Conservation (phyloP, 1,140 invertebrate genomes). For the Zaprionus vittiger region DNA sequence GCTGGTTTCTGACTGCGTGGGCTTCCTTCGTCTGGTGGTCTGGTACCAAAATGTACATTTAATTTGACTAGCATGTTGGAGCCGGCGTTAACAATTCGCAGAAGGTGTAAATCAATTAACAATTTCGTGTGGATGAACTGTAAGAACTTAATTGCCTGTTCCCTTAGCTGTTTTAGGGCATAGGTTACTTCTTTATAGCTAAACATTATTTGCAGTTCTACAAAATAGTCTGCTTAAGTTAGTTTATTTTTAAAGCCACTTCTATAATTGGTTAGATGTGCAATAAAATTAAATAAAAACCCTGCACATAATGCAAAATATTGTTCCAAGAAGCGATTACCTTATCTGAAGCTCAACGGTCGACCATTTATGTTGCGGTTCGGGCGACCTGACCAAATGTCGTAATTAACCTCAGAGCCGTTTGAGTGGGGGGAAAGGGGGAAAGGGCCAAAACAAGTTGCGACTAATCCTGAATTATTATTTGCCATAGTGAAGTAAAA, state of each 20-base stretch:
- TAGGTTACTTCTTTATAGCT: no score
- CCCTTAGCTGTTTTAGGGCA: not conserved
- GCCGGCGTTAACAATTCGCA: conserved; percentile 47
- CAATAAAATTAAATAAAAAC: not conserved
- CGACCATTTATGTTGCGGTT: conserved; percentile 49
- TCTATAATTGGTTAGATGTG: not conserved
- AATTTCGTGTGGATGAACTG: conserved; percentile 23
- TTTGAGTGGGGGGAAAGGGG: not conserved
- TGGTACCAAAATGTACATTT: conserved; percentile 67
- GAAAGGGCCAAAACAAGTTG: conserved; percentile 53
- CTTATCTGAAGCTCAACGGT: conserved; percentile 58
- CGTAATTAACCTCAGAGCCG: conserved; percentile 73
- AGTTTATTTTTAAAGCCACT: not conserved
- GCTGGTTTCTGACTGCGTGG: conserved; percentile 43
- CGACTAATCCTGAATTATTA: conserved; percentile 80
- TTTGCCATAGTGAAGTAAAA: conserved; percentile 59
- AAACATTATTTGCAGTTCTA: no score
- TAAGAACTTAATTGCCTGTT: not conserved
- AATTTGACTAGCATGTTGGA: conserved; percentile 56
- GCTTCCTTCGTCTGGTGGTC: conserved; percentile 54
- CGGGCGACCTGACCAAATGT: conserved; percentile 75
- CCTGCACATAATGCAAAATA: conserved; percentile 14
- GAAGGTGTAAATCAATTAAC: conserved; percentile 61
- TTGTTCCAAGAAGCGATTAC: conserved; percentile 61
- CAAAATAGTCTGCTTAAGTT: not conserved